A percentile compares a stretch with the other conserved stretches of the same genome.
These are phyloP conservation scores for Platypus cylindrus DNA, from an alignment of 2,888 invertebrate genomes.

Conservation along the genomic window DNA sequence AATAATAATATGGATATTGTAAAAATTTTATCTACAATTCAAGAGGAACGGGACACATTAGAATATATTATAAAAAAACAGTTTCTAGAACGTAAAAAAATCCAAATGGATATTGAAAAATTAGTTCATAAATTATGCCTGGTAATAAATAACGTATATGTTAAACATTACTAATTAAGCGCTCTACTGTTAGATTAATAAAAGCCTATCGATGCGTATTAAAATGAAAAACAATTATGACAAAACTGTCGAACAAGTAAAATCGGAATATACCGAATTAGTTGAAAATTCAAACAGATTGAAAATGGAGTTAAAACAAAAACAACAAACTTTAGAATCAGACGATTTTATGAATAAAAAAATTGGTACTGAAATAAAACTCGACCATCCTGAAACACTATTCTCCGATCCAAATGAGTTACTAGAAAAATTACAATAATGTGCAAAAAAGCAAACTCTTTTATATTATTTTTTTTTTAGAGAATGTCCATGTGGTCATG, in stretches of 20 bases:
- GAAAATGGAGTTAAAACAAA: conserved; percentile 14
- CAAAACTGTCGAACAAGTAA: conserved; percentile 26
- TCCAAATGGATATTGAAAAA: conserved; percentile 27
- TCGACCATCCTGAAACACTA: too few relatives aligned
- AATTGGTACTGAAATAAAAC: conserved; percentile 25
- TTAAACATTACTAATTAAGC: background rate
- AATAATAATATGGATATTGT: conserved; percentile 27
- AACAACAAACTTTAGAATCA: conserved; percentile 22
- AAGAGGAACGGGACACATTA: conserved; percentile 26
- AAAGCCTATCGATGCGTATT: conserved; percentile 26
- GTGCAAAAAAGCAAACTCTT: too few relatives aligned
- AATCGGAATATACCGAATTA: conserved; percentile 23
- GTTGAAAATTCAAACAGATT: conserved; percentile 24
- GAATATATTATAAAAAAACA: conserved; percentile 26
- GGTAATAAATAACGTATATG: conserved; percentile 17
- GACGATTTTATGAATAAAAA: conserved; percentile 29
- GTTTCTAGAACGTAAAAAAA: conserved; percentile 24
- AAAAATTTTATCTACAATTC: conserved; percentile 22
- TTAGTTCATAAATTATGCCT: conserved; percentile 28
- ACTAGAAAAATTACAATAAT: too few relatives aligned
- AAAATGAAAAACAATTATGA: conserved; percentile 26
- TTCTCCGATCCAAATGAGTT: too few relatives aligned
- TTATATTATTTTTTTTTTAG: too few relatives aligned
- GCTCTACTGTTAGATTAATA: conserved; percentile 22
- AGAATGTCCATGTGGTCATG: too few relatives aligned